These are phyloP conservation scores for Podarcis lilfordi DNA, from an alignment of 2,797 vertebrate species.

Conservation along the genomic window DNA sequence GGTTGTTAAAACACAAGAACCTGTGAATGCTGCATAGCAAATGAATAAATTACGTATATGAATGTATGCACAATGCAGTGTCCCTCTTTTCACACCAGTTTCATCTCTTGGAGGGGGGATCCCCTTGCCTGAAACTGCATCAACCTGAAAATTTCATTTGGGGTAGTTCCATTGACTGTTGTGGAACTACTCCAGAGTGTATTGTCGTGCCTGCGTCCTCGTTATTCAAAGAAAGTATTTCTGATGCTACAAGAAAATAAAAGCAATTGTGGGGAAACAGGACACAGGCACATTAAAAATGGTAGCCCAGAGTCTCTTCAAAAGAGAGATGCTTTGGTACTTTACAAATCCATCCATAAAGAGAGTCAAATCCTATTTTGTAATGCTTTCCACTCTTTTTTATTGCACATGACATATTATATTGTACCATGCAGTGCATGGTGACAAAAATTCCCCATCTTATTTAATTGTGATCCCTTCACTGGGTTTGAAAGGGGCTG, in stretches of 20 bases:
- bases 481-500: conserved; percentile 59
- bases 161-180: background rate
- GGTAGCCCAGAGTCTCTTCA: conserved; percentile 22
- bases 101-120: background rate
- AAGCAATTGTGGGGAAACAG: conserved; percentile 5
- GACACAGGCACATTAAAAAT: conserved; percentile 6
- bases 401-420: conserved; percentile 46
- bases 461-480: conserved; percentile 70
- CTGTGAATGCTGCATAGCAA: background rate
- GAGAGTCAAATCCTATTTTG: conserved; percentile 38
- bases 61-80: background rate
- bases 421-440: conserved; percentile 37
- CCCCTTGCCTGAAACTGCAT: background rate
- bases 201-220: background rate
- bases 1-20: background rate
- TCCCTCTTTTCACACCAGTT: background rate
- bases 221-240: background rate
- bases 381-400: conserved; percentile 19
- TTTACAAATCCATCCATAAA: conserved; percentile 45
- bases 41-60: background rate
- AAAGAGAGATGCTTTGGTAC: background rate
- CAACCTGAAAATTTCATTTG: background rate
- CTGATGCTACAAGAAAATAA: background rate
- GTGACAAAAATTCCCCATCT: conserved; percentile 57
- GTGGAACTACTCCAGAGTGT: background rate